Base-by-base conservation (phyloP, 2,113 vertebrate species). In the Oryzias melastigma region DNA sequence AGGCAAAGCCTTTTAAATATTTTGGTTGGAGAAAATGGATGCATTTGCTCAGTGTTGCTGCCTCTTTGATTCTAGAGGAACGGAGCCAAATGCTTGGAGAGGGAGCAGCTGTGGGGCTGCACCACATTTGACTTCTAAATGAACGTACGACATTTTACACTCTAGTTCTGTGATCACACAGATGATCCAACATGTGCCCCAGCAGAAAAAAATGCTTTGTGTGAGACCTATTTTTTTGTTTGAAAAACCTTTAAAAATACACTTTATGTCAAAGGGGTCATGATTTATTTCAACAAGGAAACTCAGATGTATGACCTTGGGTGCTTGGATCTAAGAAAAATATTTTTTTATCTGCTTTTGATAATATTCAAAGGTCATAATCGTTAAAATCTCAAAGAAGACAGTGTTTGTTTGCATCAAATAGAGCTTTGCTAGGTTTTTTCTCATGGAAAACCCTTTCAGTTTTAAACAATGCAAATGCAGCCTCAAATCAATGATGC, bases 401-500 rank as follows among this genome's bases (percentile, higher is more conserved):
- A 24, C 48, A 16, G 12, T 56, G 73, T 55, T 52, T 62, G 46
- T 81, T 49, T 66, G 46, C 24, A 75, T 65, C 42, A 35, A 59
- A 27, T 18, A 14, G 17, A 53, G 27, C 51, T 66, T 35, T 12
- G 35, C 35, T 8, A 12, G 35, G 10, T 50, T 75, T 49, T 84
- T 76, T 43, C 52, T 49, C 46, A 41, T 49, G 20, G 63, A 73
- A 68, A 69, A 80, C 80, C 80, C 76, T 58, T 68, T 29, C 58
- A 49, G 73, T 70, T 70, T 19, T 49, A 57, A 71, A 79, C 77
- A 83, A 75, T 78, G 75, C 79, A 84, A 77, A 88, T 78, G 56
- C 72, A 70, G 76, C 80, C 82, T 68, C 57, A 69, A 84, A 77
- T 65, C 80, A 81, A 59, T 68, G 76, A 79, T 79, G 80, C 78